These are phyloP conservation scores for Drosophila trapezifrons DNA, from an alignment of 1,140 invertebrate species.

Conservation along the genomic window DNA sequence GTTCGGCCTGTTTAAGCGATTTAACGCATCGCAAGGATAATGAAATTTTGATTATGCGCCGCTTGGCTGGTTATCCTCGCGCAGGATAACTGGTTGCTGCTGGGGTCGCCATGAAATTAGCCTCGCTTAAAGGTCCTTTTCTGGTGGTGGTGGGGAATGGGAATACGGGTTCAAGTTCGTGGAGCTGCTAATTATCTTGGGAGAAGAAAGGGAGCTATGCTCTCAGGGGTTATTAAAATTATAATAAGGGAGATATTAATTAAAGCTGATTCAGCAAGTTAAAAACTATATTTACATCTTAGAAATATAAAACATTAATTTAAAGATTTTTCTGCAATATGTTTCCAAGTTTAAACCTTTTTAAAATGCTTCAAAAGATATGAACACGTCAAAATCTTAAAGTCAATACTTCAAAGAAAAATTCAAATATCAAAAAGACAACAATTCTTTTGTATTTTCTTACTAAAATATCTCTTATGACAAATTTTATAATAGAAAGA, in stretches of 20 bases:
- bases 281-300: neutral
- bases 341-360: too few relatives aligned
- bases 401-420: neutral
- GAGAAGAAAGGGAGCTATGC: neutral
- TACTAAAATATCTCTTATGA: too few relatives aligned
- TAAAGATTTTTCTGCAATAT: neutral
- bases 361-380: neutral
- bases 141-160: neutral
- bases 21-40: constrained; percentile 83
- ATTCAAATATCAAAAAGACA: neutral
- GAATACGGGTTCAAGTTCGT: constrained; percentile 16
- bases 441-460: too few relatives aligned
- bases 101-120: constrained; percentile 38
- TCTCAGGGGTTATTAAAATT: neutral
- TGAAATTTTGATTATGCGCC: constrained; percentile 80
- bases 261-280: too few relatives aligned
- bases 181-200: constrained; percentile 26
- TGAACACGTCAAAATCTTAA: neutral
- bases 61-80: constrained; percentile 60
- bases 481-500: too few relatives aligned
- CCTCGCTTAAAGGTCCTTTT: constrained; percentile 34
- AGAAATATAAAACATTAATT: neutral
- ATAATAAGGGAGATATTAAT: neutral
- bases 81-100: constrained; percentile 52
- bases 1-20: constrained; percentile 79